These are phyloP conservation scores for Diorhabda elongata DNA, from an alignment of 1,140 invertebrate genomes.

Conservation along the genomic window DNA sequence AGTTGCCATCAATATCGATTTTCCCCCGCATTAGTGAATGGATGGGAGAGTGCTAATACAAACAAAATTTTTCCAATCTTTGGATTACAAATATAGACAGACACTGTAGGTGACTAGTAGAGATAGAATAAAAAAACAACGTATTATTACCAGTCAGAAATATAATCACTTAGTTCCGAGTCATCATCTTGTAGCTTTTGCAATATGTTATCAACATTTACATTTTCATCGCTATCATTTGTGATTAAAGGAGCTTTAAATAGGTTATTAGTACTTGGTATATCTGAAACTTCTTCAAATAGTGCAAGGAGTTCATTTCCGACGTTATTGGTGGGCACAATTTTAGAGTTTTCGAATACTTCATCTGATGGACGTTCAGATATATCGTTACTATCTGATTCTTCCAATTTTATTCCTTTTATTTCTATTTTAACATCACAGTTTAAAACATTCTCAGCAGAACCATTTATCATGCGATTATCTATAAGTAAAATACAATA, in stretches of 20 bases:
- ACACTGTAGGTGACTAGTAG: background rate
- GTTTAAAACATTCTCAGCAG: background rate
- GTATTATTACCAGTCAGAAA: background rate
- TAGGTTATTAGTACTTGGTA: background rate
- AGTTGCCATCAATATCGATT: too few species aligned
- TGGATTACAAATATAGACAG: too few species aligned
- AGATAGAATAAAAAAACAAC: slow-evolving; percentile 5
- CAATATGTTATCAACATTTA: slow-evolving; percentile 3
- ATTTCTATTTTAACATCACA: background rate
- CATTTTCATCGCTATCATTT: background rate
- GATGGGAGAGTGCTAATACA: too few species aligned
- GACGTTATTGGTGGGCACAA: background rate
- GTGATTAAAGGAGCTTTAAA: background rate
- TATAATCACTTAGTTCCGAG: background rate
- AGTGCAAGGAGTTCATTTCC: slow-evolving; percentile 9
- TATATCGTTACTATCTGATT: background rate
- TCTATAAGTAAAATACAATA: background rate
- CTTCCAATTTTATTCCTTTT: slow-evolving; percentile 3
- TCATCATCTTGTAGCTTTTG: background rate
- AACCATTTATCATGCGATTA: background rate
- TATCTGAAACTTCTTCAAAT: background rate
- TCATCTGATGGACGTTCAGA: background rate
- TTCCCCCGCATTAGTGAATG: too few species aligned
- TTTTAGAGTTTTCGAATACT: too few species aligned
- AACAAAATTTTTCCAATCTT: too few species aligned